Evolutionary conservation across 2,888 invertebrate species (phyloP), one percentile per base, ranked within the genome.

Genomic region (Cordylochernes scorpioides): DNA sequence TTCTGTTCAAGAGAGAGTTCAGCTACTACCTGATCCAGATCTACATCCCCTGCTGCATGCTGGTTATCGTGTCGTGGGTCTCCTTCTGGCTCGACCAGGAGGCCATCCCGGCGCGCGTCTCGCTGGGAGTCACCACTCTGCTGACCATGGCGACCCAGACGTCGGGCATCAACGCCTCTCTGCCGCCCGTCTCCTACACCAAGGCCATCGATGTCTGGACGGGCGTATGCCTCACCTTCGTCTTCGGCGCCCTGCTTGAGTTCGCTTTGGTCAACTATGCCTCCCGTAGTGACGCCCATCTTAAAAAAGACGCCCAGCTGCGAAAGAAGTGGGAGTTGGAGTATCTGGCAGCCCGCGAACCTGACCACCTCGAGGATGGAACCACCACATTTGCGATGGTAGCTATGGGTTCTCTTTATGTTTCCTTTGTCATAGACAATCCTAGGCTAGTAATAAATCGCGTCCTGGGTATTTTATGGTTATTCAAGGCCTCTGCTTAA

Each of bases 1-100:
- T 94, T 51, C 65, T 80, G 49, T 80, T 94, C 65, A 82, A 86
- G 58, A 67, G 94, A 49, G 91, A 94, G 62, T 91, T 94, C 71
- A 77, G 80, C 59, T 94, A 91, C 69, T 94, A 94, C 63, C 68
- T 94, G 51, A 86, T 94, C 54, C 91, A 91, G 66, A 84, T 91
- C 61, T 94, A 94, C 67, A 84, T 91, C 53, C 94, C 94, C 30
- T 91, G 88, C 64, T 84, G 84, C 63, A 88, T 88, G 88, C 60
- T 88, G 53, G 84, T 88, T 55, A 84, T 86, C 57, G 84, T 86
- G 40, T 84, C 84, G 39, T 86, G 86, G 86, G 84, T 86, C 45
- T 82, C 80, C 42, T 86, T 86, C 62, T 86, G 84, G 84, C 63
- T 53, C 49, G 84, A 86, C 62, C 82, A 82, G 64, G 82, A 82